Evolutionary conservation across 2,888 invertebrate species (phyloP), one percentile per base, ranked within the genome.

Genomic region (Nebria brevicollis): DNA sequence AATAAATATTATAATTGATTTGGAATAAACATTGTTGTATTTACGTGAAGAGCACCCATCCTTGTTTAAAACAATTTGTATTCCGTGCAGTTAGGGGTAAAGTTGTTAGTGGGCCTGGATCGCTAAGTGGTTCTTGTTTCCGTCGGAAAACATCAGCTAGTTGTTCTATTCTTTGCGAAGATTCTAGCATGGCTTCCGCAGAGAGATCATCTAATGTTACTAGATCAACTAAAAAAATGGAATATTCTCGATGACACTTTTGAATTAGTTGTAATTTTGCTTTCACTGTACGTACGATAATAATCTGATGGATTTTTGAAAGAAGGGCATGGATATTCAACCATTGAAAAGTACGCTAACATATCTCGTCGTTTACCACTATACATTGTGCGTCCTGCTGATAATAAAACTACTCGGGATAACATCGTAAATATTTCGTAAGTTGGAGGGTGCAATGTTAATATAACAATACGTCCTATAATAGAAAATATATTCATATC

Each of bases 291-390:
- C 95, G 93, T 90, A 96, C 96, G 91, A 88, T 98, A 98, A 88
- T 98, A 98, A 90, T 98, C 98, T 0, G 97, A 97, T 75, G 98
- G 98, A 88, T 98, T 98, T 89, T 98, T 98, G 89, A 96, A 98
- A 0, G 97, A 95, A 13, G 98, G 98, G 89, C 98, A 98, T 1
- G 98, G 97, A 90, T 97, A 98, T 86, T 98, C 97, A 5, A 94
- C 93, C 83, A 91, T 87, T 5, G 91, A 95, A 90, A 98, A 98
- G 90, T 98, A 98, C 86, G 96, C 94, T 88, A 97, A 93, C 94
- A 98, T 95, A 88, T 97, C 96, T 85, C 95, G 92, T 86, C 97
- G 92, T 85, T 94, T 93, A 65, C 98, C 98, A 86, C 96, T 96
- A 88, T 95, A 98, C 93, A 98, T 96, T 11, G 97, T 94, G 84